Base-by-base conservation (phyloP, 2,888 invertebrate species). In the Capitulum mitella region DNA sequence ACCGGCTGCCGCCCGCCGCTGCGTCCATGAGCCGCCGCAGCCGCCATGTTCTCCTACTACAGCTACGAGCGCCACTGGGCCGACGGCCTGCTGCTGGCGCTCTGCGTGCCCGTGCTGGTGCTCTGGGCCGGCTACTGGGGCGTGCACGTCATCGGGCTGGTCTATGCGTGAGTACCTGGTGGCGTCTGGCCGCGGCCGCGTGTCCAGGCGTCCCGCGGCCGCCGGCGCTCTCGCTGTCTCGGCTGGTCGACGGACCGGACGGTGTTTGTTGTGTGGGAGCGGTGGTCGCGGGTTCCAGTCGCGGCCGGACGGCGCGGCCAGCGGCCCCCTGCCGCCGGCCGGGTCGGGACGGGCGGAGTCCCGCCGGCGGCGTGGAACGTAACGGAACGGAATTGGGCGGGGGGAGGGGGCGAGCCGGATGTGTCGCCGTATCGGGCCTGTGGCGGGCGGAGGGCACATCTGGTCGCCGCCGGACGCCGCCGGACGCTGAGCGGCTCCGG, bases 11-110 rank as follows among this genome's bases (percentile, higher is more conserved):
- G 32, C n/a, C 29, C 34, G 34, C 10, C 12, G 43, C 43, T 8
- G 6, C 12, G 64, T 19, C 64, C 29, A 58, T 64, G 34, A 64
- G 19, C 37, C 37, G 64, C 19, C 64, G 22, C 34, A n/a, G n/a
- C 26, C 26, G 26, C 19, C 70, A 70, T 70, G 70, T 70, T 70
- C 70, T 70, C 70, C 40, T 70, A 70, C 70, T 70, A 70, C 70
- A 70, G 70, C 70, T 70, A 70, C 70, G 70, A 70, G 40, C 70
- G 70, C 26, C 70, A 70, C 40, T 70, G 70, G 70, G 70, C 70
- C 70, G 70, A 70, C 70, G 40, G 70, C 40, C 26, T 70, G 70
- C 70, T 70, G 40, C 3, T 40, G 40, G 70, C 40, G 40, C 40
- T 70, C 10, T 70, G 70, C 37, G 37, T 70, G 40, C 70, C 70